Base-by-base conservation (phyloP, 2,888 invertebrate genomes). In the Lycaena phlaeas region DNA sequence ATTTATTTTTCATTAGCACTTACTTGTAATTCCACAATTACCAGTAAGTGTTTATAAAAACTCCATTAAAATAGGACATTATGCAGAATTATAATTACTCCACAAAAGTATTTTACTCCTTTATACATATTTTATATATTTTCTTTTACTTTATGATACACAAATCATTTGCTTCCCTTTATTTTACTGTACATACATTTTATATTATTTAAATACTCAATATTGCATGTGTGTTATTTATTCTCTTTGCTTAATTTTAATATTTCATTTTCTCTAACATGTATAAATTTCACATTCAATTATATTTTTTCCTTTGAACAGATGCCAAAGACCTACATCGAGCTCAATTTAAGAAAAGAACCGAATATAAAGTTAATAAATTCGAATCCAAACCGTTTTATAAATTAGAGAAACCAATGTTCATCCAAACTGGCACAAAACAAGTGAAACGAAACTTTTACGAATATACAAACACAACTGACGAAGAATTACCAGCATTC, bases 291-390 rank as follows among this genome's bases (percentile, higher is more conserved):
- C 34, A 46, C 38, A 43, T 42, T 46, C 40, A 59, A 62, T 56
- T 59, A 50, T 61, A 59, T 67, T 69, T 69, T 69, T 56, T 55
- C 52, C 52, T 59, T 57, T 58, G 48, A 59, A 77, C 82, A 84
- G 82, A 81, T 82, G 81, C 73, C 78, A 75, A 64, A 73, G 78
- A 66, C 52, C 73, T 63, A 74, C 77, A 70, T 68, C 81, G 75
- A 73, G 79, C 79, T 79, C 76, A 43, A 9, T 22, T 7, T 51
- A 55, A 56, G 56, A 59, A 56, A 45, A 51, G 50, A 54, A 54
- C 60, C 47, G 54, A 62, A 59, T 41, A 40, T 49, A 54, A 12
- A 58, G 56, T 57, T 45, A 59, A 54, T 59, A 61, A 56, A 45
- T 55, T 57, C 48, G 50, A 50, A 47, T 41, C 46, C 46, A 28